Evolutionary conservation across 2,888 invertebrate genomes (phyloP), one percentile per base, ranked within the genome.

Genomic region (Andrena haemorrhoa): DNA sequence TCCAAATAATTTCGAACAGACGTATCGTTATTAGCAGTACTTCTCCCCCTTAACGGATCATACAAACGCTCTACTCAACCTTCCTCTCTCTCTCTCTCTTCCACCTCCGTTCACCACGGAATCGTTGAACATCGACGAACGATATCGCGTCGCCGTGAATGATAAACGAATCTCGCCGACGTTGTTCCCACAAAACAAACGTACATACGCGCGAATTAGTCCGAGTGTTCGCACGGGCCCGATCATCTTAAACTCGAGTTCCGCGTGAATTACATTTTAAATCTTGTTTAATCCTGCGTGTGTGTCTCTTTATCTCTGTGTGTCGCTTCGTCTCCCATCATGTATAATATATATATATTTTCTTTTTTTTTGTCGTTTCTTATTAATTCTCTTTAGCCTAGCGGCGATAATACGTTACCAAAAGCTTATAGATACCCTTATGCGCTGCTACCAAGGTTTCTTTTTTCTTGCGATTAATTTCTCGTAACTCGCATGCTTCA

Each of bases 361-460:
- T 72, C 71, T 66, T 71, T 76, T 65, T 60, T 61, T 41, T 75
- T 74, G 74, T 77, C 63, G 72, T 69, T 78, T 84, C 84, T 84
- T 72, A 73, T 72, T 79, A 76, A 81, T 86, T 58, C 71, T 80
- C 72, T 85, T 87, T 91, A 91, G 87, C 89, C 91, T 92, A 92
- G 87, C 89, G 90, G 89, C 91, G 86, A 91, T 91, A 91, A 90
- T 91, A 90, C 85, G 83, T 92, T 91, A 92, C 91, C 91, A 92
- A 93, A 91, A 92, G 92, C 92, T 81, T 92, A 91, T 92, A 88
- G 88, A 91, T 91, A 91, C 83, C 84, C 85, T 90, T 89, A 91
- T 89, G 90, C 91, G 89, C 88, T 89, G 87, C 92, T 90, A 91
- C 88, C 88, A 90, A 91, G 79, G 82, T 88, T 89, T 87, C 75